These are phyloP conservation scores for Hydrozoanthus gracilis DNA, from an alignment of 92 coral and sea anemone species.

Conservation along the genomic window DNA sequence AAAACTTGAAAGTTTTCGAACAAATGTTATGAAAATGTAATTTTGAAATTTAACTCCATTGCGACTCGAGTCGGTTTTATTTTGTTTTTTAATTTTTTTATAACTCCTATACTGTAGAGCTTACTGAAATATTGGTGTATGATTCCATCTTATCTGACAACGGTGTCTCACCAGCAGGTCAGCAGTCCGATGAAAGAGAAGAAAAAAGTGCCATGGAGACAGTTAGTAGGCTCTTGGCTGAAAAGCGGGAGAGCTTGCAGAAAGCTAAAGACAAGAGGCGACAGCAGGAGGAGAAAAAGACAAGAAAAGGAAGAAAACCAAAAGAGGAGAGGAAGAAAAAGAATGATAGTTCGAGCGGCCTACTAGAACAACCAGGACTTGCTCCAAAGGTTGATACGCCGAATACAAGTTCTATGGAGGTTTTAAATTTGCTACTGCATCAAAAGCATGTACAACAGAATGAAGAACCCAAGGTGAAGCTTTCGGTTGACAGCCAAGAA, in stretches of 20 bases:
- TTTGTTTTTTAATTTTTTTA: too few species aligned
- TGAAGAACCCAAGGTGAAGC: neutral
- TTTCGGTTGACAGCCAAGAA: neutral
- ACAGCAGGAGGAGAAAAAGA: neutral
- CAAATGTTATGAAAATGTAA: too few species aligned
- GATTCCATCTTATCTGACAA: neutral
- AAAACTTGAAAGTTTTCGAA: too few species aligned
- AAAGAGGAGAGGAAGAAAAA: slow-evolving; percentile 11
- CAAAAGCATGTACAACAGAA: neutral
- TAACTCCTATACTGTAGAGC: neutral
- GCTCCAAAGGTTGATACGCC: neutral
- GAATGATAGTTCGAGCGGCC: neutral
- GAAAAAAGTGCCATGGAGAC: slow-evolving; percentile 50
- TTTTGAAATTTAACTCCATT: too few species aligned
- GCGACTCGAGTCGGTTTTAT: too few species aligned
- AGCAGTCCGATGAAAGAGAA: slow-evolving; percentile 12
- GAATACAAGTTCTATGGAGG: neutral
- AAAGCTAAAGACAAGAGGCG: slow-evolving; percentile 30
- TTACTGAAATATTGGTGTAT: neutral
- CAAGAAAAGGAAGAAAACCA: slow-evolving; percentile 2
- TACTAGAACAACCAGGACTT: neutral
- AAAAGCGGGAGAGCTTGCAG: slow-evolving; percentile 3
- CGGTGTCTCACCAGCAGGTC: neutral
- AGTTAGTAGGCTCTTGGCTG: slow-evolving; percentile 33
- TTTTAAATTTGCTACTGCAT: neutral